Conservation (phyloP, 2,797 vertebrate species). For the Schizothorax lantsangensis region DNA sequence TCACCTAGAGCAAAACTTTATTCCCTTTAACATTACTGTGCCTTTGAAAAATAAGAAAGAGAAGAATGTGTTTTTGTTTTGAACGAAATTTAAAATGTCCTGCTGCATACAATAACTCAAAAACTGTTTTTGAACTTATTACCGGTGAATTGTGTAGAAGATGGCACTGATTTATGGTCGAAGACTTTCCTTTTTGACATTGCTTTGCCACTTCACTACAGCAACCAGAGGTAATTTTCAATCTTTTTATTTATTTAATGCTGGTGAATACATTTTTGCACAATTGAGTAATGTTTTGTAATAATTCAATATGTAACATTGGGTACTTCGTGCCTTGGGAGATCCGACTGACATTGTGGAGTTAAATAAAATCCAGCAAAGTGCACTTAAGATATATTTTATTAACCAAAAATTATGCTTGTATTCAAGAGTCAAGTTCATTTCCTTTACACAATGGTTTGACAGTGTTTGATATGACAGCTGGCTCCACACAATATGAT, state of each 20-base stretch:
- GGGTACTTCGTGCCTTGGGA: slow-evolving; percentile 36
- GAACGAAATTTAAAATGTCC: background rate
- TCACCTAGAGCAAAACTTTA: background rate
- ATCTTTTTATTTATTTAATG: slow-evolving; percentile 30
- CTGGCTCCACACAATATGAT: slow-evolving; percentile 51
- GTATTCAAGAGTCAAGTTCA: background rate
- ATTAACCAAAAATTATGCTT: background rate
- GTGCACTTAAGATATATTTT: slow-evolving; percentile 38
- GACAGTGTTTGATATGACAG: background rate
- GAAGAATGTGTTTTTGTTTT: background rate
- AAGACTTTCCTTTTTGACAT: background rate
- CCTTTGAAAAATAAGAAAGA: background rate
- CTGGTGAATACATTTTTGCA: slow-evolving; percentile 34
- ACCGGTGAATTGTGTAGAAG: slow-evolving; percentile 15
- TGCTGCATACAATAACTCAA: background rate
- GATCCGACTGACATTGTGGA: slow-evolving; percentile 48
- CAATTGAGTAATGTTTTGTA: slow-evolving; percentile 34
- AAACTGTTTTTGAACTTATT: background rate
- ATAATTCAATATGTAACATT: slow-evolving; percentile 28
- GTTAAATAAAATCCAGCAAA: slow-evolving; percentile 27
- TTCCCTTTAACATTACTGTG: background rate
- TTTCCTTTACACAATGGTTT: background rate
- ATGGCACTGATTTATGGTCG: background rate
- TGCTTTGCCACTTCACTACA: background rate
- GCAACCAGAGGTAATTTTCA: slow-evolving; percentile 2